A percentile compares a stretch with the other conserved stretches of the same genome.
phyloP scores from a whole-genome alignment of 2,113 vertebrate species.

The Nothoprocta pentlandii region DNA sequence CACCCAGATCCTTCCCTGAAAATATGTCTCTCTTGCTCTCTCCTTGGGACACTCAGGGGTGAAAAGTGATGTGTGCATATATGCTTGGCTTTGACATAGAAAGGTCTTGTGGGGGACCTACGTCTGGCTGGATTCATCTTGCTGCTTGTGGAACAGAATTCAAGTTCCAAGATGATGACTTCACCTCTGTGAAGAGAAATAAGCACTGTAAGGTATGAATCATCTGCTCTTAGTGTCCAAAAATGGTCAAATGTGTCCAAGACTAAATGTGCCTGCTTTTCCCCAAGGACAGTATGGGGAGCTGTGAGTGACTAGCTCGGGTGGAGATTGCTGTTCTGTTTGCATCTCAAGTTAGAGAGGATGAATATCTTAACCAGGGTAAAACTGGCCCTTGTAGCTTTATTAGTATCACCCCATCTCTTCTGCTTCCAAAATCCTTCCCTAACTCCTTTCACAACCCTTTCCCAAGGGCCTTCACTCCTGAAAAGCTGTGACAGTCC shows the following conservation, averaged over 20 bases:
- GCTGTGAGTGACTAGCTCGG: fast-evolving
- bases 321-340: neutral
- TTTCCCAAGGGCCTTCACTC: neutral
- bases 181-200: neutral
- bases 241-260: neutral
- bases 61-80: neutral
- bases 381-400: neutral
- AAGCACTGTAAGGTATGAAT: neutral
- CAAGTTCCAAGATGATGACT: neutral
- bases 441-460: no score
- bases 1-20: neutral
- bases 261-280: neutral
- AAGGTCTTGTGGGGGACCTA: neutral
- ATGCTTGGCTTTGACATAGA: neutral
- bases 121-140: neutral
- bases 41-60: neutral
- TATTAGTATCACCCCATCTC: neutral
- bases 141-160: neutral
- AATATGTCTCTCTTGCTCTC: neutral
- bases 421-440: neutral
- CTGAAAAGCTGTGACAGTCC: neutral
- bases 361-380: neutral
- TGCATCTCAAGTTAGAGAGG: neutral
- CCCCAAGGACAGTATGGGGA: neutral
- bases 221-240: neutral